A percentile compares a stretch with the other conserved stretches of the same genome.
Evolutionary conservation across 2,797 vertebrate species (phyloP).

Genomic region (Myotis myotis): DNA sequence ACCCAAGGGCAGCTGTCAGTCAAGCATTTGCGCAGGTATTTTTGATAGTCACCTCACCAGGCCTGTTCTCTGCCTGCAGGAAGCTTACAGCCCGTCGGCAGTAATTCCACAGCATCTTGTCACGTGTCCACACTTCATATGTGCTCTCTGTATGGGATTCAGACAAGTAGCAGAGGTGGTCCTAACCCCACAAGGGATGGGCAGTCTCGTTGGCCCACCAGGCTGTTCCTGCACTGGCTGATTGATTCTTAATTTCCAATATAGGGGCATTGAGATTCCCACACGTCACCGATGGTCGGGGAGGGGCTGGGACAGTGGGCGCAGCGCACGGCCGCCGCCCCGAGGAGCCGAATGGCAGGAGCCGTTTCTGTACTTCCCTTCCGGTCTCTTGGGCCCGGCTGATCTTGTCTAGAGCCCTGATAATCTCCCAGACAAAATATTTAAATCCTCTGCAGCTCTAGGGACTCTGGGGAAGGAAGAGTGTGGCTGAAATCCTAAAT

Average conservation of each 20-base stretch:
- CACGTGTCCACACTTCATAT: background rate
- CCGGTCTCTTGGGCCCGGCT: slow-evolving; percentile 65
- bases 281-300: slow-evolving; percentile 36
- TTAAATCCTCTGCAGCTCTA: slow-evolving; percentile 66
- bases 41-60: background rate
- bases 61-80: background rate
- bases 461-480: slow-evolving; percentile 55
- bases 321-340: background rate
- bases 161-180: background rate
- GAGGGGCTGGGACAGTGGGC: background rate
- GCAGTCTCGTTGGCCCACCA: background rate
- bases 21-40: background rate
- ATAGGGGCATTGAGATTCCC: slow-evolving; percentile 34
- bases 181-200: background rate
- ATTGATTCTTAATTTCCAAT: slow-evolving; percentile 68
- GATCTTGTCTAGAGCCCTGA: slow-evolving; percentile 71
- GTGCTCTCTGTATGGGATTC: background rate
- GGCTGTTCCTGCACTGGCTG: slow-evolving; percentile 38
- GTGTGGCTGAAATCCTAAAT: slow-evolving; percentile 69
- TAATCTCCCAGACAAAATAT: slow-evolving; percentile 79
- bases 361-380: slow-evolving; percentile 25
- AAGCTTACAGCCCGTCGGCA: background rate
- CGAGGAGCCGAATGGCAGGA: background rate
- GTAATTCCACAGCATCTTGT: background rate
- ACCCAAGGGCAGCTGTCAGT: background rate